These are phyloP conservation scores for Danio rerio DNA, from an alignment of 2,113 vertebrate species.

Conservation along the genomic window DNA sequence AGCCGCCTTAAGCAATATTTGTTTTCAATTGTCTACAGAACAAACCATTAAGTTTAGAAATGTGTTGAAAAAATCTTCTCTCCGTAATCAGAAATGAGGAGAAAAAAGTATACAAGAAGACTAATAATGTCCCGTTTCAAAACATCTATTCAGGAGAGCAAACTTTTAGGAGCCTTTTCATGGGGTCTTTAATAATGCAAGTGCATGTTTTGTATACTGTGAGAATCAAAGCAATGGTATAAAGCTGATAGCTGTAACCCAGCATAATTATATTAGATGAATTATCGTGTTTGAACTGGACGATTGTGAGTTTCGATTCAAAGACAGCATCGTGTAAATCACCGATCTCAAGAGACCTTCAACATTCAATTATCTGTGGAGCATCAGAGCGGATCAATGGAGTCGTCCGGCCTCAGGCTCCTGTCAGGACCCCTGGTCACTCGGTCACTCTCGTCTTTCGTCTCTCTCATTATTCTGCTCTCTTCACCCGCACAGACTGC, in stretches of 20 bases:
- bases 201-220: neutral
- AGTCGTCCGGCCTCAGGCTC: slow-evolving; percentile 24
- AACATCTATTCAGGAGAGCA: too few species aligned
- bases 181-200: neutral
- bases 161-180: neutral
- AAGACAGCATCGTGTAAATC: slow-evolving; percentile 1
- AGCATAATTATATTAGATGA: neutral
- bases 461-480: slow-evolving; percentile 14
- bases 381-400: slow-evolving; percentile 43
- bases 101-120: too few species aligned
- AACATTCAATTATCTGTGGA: slow-evolving; percentile 40
- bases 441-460: slow-evolving; percentile 1
- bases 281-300: slow-evolving; percentile 10
- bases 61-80: too few species aligned
- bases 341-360: slow-evolving; percentile 24
- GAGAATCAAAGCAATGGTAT: neutral
- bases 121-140: too few species aligned
- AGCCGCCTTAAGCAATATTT: too few species aligned
- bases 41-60: too few species aligned
- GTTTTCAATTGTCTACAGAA: too few species aligned
- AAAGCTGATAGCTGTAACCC: neutral
- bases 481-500: slow-evolving; percentile 26
- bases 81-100: too few species aligned
- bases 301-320: neutral
- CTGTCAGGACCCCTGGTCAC: slow-evolving; percentile 39